These are phyloP conservation scores for Phrynocephalus guinanensis DNA, from an alignment of 2,797 vertebrate genomes.

Conservation along the genomic window DNA sequence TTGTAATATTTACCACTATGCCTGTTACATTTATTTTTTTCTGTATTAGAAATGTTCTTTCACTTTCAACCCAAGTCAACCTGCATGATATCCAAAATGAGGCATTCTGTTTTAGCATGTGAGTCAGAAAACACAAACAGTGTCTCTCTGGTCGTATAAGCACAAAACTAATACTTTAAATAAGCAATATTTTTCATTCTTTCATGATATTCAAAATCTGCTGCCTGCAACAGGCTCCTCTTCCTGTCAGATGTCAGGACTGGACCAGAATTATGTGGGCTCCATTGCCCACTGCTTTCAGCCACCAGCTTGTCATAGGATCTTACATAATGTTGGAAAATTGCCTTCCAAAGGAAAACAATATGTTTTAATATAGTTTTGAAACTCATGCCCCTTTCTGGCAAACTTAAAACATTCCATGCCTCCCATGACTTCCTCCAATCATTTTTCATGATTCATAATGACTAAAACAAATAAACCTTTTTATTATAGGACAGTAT, in stretches of 20 bases:
- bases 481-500: too few relatives aligned
- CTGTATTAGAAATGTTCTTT: too few relatives aligned
- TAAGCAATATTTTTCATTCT: neutral
- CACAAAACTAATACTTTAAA: neutral
- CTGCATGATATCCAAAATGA: neutral
- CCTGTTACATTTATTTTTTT: neutral
- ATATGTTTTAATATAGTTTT: too few relatives aligned
- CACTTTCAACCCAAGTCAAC: neutral
- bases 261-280: neutral
- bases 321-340: too few relatives aligned
- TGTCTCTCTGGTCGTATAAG: neutral
- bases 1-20: slow-evolving; percentile 8
- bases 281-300: neutral
- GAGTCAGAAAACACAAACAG: neutral
- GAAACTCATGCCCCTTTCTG: too few relatives aligned
- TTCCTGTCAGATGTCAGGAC: neutral
- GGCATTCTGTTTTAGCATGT: neutral
- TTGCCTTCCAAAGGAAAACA: too few relatives aligned
- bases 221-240: neutral
- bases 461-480: too few relatives aligned
- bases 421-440: too few relatives aligned
- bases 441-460: too few relatives aligned
- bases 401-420: too few relatives aligned
- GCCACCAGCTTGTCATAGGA: too few relatives aligned
- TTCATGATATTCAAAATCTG: neutral